Evolutionary conservation across 2,113 vertebrate genomes (phyloP), one percentile per base, ranked within the genome.

Genomic region (Sinosuthora webbiana): DNA sequence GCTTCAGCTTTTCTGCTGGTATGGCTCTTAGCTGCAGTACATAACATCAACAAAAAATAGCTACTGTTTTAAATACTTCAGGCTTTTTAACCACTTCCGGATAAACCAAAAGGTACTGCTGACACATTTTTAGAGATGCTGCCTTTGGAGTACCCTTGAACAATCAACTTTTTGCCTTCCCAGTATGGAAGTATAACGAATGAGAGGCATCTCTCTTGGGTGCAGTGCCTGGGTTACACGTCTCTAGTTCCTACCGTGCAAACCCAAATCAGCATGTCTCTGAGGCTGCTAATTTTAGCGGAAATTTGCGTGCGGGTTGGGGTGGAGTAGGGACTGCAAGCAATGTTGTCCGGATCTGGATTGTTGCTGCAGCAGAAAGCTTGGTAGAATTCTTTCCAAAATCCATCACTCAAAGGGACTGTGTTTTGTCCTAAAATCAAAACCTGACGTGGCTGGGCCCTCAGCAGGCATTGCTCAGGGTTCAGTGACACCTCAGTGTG

Each of bases 21-120:
- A 20, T 28, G 19, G 27, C 59, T 94, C 35, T 82, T 81, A 50
- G 57, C 27, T 71, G 77, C 60, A 16, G 3, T 17, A 50, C 10
- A 17, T n/a, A 83, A n/a, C 37, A 33, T 30, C 44, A 33, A 45
- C 12, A 78, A 65, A 76, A 84, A 60, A 28, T 37, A 81, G 21
- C 21, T 89, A 5, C 87, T 75, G 27, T 83, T 86, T 90, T 67
- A 73, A 69, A 87, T 83, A 55, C 56, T 69, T 88, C 63, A 37
- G 47, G 20, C 49, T 78, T 94, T 73, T 78, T 57, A 88, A 94
- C 83, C 90, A 78, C 93, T 96, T 96, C 88, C 60, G 73, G 56
- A 74, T 74, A 78, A 92, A 80, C 24, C 3, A 17, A 73, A 59
- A 62, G 16, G 22, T 18, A 8, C 52, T 22, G 49, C 69, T 71